phyloP scores from a whole-genome alignment of 1,140 invertebrate genomes.

The Cherax destructor region DNA sequence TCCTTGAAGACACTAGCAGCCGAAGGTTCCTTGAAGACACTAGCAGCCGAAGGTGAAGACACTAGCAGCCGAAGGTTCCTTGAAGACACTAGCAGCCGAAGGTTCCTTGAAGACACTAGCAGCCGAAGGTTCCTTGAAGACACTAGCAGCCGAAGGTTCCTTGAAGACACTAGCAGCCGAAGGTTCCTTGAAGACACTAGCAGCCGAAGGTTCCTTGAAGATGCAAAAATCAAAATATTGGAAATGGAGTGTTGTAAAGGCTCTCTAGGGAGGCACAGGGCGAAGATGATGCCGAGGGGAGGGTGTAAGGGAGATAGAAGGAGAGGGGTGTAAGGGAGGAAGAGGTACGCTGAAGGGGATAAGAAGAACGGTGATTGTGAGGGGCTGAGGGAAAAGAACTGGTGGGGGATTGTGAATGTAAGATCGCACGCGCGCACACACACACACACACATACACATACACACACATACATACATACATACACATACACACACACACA shows the following conservation, averaged over 20 bases:
- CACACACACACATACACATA: background rate
- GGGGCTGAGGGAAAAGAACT: background rate
- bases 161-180: too few species aligned
- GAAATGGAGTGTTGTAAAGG: constrained; percentile 46
- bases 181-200: background rate
- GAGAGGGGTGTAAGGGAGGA: too few species aligned
- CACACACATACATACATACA: constrained; percentile 8
- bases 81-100: too few species aligned
- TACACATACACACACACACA: constrained; percentile 27
- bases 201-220: constrained; percentile 25
- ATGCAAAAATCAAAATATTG: constrained; percentile 59
- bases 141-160: too few species aligned
- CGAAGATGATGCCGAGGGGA: too few species aligned
- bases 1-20: too few species aligned
- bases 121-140: too few species aligned
- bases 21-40: too few species aligned
- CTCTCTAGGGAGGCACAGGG: constrained; percentile 3
- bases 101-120: too few species aligned
- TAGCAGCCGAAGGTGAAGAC: too few species aligned
- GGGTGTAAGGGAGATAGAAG: background rate
- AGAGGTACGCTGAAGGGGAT: background rate
- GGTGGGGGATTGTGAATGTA: background rate
- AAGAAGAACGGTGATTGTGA: background rate
- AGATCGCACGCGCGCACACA: background rate
- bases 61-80: too few species aligned